Percentiles rank a stretch among this genome's conserved stretches.
These are phyloP conservation scores for Gallinago media DNA, from an alignment of 2,113 vertebrate genomes.

Conservation along the genomic window DNA sequence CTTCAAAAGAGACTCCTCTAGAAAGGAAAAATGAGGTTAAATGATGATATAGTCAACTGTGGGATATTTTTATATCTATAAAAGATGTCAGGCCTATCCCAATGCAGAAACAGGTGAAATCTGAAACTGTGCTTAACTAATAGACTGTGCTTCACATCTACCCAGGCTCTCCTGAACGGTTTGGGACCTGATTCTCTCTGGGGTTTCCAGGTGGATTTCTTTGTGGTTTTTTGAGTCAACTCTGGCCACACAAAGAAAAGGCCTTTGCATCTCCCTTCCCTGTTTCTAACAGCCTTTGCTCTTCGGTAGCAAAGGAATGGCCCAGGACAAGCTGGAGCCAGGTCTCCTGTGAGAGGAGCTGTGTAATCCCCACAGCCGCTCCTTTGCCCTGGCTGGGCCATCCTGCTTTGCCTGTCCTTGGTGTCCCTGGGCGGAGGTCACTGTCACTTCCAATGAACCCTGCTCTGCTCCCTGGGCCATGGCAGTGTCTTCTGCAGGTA, in stretches of 20 bases:
- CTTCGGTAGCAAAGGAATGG: rapidly evolving
- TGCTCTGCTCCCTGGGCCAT: background rate
- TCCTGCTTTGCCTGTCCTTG: background rate
- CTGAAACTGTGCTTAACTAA: background rate
- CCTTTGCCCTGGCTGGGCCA: rapidly evolving
- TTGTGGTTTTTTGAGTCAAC: background rate
- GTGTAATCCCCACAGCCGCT: rapidly evolving
- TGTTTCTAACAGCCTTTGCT: background rate
- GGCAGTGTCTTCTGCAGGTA: background rate
- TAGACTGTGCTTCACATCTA: background rate
- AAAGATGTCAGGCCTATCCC: constrained; percentile 9
- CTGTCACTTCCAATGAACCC: background rate
- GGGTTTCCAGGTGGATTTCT: background rate
- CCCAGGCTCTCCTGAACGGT: background rate
- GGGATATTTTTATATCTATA: constrained; percentile 53
- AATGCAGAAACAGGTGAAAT: constrained; percentile 68
- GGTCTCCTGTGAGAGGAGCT: background rate
- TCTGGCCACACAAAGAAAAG: background rate
- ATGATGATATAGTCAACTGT: constrained; percentile 38
- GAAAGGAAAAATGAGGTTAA: constrained; percentile 46
- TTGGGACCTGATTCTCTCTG: background rate
- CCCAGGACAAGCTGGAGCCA: background rate
- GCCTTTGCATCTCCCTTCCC: background rate
- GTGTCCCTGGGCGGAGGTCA: background rate
- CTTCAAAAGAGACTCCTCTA: constrained; percentile 65